These are phyloP conservation scores for Agrilus mali DNA, from an alignment of 2,888 invertebrate genomes.

Conservation along the genomic window DNA sequence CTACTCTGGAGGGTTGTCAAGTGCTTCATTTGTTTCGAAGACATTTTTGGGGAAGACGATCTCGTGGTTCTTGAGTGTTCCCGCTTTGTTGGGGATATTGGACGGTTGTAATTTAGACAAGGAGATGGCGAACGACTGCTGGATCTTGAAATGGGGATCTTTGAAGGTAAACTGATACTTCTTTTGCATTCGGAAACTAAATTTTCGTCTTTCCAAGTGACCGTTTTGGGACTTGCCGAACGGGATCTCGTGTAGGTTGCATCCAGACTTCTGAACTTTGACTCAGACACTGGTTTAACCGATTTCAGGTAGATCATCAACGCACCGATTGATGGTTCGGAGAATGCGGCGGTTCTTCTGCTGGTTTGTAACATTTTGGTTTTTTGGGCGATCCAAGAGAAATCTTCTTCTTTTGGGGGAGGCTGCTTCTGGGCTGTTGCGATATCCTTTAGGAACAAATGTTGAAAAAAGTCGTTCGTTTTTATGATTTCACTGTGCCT, in stretches of 20 bases:
- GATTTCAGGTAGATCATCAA: constrained; percentile 53
- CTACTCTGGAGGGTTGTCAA: too few relatives aligned
- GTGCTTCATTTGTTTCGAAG: too few relatives aligned
- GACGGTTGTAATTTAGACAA: constrained; percentile 31
- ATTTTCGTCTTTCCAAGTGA: constrained; percentile 41
- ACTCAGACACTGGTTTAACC: constrained; percentile 58
- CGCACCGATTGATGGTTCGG: constrained; percentile 43
- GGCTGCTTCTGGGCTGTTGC: constrained; percentile 35
- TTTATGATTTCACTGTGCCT: constrained; percentile 45
- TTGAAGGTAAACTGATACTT: constrained; percentile 38
- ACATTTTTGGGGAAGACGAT: constrained; percentile 6
- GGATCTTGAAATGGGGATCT: constrained; percentile 40
- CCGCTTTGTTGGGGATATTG: neutral
- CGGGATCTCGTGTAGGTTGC: constrained; percentile 35
- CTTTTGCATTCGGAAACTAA: constrained; percentile 18
- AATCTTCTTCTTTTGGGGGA: constrained; percentile 19
- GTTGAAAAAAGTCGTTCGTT: constrained; percentile 57
- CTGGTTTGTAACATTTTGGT: constrained; percentile 49
- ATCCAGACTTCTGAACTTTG: constrained; percentile 58
- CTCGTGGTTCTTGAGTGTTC: constrained; percentile 3
- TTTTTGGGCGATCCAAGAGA: constrained; percentile 53
- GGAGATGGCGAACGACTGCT: constrained; percentile 34
- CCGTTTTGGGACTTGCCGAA: constrained; percentile 44
- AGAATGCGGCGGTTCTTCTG: constrained; percentile 13
- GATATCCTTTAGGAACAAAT: constrained; percentile 51